Evolutionary conservation across 1,140 invertebrate genomes (phyloP), one percentile per base, ranked within the genome.

Genomic region (Lepidostoma basale): DNA sequence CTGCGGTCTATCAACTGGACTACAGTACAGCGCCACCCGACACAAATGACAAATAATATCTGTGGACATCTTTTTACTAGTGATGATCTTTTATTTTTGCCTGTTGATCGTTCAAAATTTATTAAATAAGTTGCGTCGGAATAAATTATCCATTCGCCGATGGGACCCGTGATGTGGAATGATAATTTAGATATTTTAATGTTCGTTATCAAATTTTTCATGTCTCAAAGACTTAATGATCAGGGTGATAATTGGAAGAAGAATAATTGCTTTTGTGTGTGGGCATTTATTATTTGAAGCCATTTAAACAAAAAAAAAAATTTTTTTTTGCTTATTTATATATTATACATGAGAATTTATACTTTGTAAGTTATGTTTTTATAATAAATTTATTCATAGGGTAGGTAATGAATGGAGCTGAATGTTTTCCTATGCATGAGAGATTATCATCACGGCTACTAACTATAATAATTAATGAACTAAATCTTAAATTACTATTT

Each of bases 1-100:
- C 85, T 45, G 86, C 86, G 58, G 83, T 83, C 58, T 89, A 88
- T 74, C 86, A 85, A 76, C 76, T 88, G 28, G 86, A 88, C 74
- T 88, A 86, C 76, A 83, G 81, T 66, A 69, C 79, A 42, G 79
- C 80, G 8, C 78, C 82, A 30, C 79, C 81, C 14, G 80, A 81
- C 25, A 58, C 76, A 25, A 62, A 76, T 45, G 80, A 82, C 62
- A 81, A 83, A 78, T 82, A 81, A 75, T 70, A 62, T 59, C 47
- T 30, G 22, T 16, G 10, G 25, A 36, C 20, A n/a, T 2, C 47
- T 33, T 67, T 60, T 36, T 36, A 39, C 16, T 60, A 30, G 54
- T 60, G 39, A 10, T 33, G 30, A 16, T 42, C 12, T 52, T 40
- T 67, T 45, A 67, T 60, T 67, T 60, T 33, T 58, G 65, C 65